Conservation (phyloP, 2,797 vertebrate genomes). For the Pseudochirops cupreus region DNA sequence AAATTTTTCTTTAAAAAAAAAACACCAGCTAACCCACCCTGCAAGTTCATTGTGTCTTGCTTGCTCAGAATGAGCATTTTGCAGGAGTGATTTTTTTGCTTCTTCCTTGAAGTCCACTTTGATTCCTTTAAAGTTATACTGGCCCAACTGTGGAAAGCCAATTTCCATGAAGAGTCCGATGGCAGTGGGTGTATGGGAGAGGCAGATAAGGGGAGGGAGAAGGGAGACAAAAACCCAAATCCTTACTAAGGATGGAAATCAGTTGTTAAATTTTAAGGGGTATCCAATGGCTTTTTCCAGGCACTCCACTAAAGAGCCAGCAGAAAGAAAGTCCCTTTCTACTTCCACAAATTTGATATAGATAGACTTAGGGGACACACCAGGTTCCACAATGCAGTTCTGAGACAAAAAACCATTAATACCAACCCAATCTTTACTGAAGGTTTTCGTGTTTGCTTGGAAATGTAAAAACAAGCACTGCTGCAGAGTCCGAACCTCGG, state of each 20-base stretch:
- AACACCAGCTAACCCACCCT: slow-evolving; percentile 64
- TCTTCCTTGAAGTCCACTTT: slow-evolving; percentile 58
- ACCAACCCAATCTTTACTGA: slow-evolving; percentile 89
- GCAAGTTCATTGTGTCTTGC: slow-evolving; percentile 66
- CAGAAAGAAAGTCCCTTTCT: slow-evolving; percentile 99
- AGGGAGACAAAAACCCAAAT: slow-evolving; percentile 77
- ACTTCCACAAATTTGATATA: slow-evolving; percentile 99
- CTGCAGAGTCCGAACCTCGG: slow-evolving; percentile 96
- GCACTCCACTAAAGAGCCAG: slow-evolving; percentile 98
- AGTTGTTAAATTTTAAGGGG: slow-evolving; percentile 96
- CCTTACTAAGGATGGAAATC: slow-evolving; percentile 87
- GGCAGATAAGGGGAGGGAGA: slow-evolving; percentile 50
- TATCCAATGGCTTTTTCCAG: slow-evolving; percentile 98
- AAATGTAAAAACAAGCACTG: slow-evolving; percentile 98
- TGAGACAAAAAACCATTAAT: slow-evolving; percentile 96
- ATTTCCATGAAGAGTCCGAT: slow-evolving; percentile 54
- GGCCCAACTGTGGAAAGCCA: slow-evolving; percentile 55
- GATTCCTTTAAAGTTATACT: slow-evolving; percentile 59
- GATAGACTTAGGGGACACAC: slow-evolving; percentile 88
- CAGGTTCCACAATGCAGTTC: slow-evolving; percentile 89
- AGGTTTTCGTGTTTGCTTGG: slow-evolving; percentile 94
- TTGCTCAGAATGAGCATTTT: slow-evolving; percentile 69
- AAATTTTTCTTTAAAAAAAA: slow-evolving; percentile 75
- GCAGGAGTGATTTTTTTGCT: slow-evolving; percentile 66
- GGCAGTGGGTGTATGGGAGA: slow-evolving; percentile 65